A percentile compares a stretch with the other conserved stretches of the same genome.
These are phyloP conservation scores for Phaenicophaeus curvirostris DNA, from an alignment of 2,797 vertebrate genomes.

Conservation along the genomic window DNA sequence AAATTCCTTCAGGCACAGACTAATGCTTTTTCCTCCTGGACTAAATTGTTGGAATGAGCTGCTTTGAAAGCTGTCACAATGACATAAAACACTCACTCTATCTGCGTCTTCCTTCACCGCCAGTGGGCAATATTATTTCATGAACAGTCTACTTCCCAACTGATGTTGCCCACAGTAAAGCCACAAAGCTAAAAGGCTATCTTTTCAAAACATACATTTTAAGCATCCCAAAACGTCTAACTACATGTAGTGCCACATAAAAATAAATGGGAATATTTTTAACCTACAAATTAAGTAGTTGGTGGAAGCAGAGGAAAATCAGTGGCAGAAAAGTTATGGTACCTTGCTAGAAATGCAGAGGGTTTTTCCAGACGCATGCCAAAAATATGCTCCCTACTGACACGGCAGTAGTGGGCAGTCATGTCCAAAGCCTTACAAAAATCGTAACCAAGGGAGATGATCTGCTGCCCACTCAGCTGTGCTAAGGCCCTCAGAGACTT, in stretches of 20 bases:
- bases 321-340: background rate
- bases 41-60: constrained; percentile 71
- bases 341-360: background rate
- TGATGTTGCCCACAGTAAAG: constrained; percentile 41
- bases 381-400: background rate
- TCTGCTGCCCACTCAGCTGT: background rate
- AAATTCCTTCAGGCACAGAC: constrained; percentile 59
- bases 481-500: background rate
- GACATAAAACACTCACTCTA: constrained; percentile 76
- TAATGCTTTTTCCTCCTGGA: constrained; percentile 71
- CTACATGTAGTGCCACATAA: constrained; percentile 12
- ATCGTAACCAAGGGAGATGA: background rate
- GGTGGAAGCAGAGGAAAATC: constrained; percentile 24
- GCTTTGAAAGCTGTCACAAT: constrained; percentile 75
- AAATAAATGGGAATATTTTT: constrained; percentile 44
- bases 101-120: constrained; percentile 66
- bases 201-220: constrained; percentile 39
- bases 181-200: constrained; percentile 40
- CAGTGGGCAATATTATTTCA: constrained; percentile 76
- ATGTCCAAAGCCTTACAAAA: background rate
- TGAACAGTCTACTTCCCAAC: constrained; percentile 46
- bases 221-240: constrained; percentile 40
- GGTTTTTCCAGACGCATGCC: background rate
- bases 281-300: constrained; percentile 34
- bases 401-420: background rate